phyloP scores from a whole-genome alignment of 2,888 invertebrate species.

The Ametastegia equiseti region DNA sequence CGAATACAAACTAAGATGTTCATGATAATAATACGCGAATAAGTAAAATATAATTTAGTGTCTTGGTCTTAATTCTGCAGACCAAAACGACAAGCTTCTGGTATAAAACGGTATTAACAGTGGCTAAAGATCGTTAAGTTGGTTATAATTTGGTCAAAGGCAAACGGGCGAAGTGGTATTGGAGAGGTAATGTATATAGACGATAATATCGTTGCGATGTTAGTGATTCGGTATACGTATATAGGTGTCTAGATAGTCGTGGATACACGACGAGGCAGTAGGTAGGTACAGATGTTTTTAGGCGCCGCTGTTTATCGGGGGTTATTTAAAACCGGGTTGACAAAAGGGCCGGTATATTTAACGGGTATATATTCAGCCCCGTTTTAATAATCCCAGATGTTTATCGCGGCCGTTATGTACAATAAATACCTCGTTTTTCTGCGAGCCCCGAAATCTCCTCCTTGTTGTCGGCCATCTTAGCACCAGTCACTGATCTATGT shows the following conservation, averaged over 20 bases:
- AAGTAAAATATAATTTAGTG: too few relatives aligned
- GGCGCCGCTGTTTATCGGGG: background rate
- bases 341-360: background rate
- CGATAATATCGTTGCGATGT: too few relatives aligned
- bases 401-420: too few relatives aligned
- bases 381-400: background rate
- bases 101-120: too few relatives aligned
- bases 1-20: too few relatives aligned
- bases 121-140: too few relatives aligned
- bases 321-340: background rate
- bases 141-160: too few relatives aligned
- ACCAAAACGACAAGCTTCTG: too few relatives aligned
- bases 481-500: conserved; percentile 71
- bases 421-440: conserved; percentile 75
- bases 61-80: too few relatives aligned
- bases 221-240: background rate
- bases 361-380: background rate
- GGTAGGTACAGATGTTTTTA: conserved; percentile 22
- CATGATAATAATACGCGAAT: too few relatives aligned
- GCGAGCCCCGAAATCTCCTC: conserved; percentile 74
- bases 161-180: too few relatives aligned
- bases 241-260: background rate
- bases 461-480: conserved; percentile 76
- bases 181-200: too few relatives aligned
- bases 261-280: background rate